Conservation (phyloP, 1,140 invertebrate genomes). For the Planococcus citri region DNA sequence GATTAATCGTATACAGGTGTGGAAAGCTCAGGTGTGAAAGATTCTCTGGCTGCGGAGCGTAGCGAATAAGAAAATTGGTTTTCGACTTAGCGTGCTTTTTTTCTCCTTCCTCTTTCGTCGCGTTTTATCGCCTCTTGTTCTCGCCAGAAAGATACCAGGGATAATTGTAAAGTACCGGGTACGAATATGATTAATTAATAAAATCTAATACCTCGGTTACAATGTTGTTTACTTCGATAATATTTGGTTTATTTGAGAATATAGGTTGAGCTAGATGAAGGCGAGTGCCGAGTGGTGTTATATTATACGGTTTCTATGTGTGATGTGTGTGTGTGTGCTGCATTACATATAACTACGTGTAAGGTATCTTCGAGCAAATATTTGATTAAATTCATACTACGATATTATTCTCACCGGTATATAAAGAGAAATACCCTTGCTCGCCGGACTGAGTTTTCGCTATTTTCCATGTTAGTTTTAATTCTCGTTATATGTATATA, state of each 20-base stretch:
- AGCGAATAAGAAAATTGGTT: too few species aligned
- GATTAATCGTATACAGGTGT: conserved; percentile 6
- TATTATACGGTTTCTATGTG: too few species aligned
- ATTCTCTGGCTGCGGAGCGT: too few species aligned
- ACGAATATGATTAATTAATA: conserved; percentile 3
- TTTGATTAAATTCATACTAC: not conserved
- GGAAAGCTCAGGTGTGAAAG: not conserved
- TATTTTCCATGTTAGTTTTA: not conserved
- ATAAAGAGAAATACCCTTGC: not conserved
- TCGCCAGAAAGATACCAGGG: too few species aligned
- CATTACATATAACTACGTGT: too few species aligned
- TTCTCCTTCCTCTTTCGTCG: not conserved
- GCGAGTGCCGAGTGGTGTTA: too few species aligned
- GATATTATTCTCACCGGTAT: too few species aligned
- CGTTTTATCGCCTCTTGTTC: too few species aligned
- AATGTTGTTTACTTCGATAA: not conserved
- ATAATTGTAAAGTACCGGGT: not conserved
- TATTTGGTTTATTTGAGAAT: not conserved
- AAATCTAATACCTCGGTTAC: not conserved
- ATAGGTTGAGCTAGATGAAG: too few species aligned
- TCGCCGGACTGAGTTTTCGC: not conserved
- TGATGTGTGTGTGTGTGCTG: too few species aligned
- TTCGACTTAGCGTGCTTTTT: not conserved
- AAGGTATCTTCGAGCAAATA: not conserved
- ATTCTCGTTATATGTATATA: not conserved